These are phyloP conservation scores for Diadophis punctatus DNA, from an alignment of 2,113 vertebrate genomes.

Conservation along the genomic window DNA sequence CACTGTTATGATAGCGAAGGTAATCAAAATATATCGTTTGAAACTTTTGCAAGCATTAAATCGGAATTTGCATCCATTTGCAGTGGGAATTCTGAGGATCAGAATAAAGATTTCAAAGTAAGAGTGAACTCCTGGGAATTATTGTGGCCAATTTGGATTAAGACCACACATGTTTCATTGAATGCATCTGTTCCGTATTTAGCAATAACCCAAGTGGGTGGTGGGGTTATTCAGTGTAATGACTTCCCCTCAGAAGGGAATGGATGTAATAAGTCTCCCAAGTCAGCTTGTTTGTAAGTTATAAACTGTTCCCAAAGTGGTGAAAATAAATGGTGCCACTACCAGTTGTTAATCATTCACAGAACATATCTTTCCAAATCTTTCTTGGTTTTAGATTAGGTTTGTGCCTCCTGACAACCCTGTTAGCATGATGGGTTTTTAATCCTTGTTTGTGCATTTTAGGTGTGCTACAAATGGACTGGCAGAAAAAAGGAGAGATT, in stretches of 20 bases:
- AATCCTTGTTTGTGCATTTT: conserved; percentile 1
- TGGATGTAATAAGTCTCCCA: not conserved
- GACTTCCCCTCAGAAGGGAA: not conserved
- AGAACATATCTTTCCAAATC: conserved; percentile 18
- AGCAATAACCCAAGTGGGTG: not conserved
- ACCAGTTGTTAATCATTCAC: conserved; percentile 37
- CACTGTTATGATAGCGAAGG: not conserved
- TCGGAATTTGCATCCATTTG: not conserved
- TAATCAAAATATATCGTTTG: not conserved
- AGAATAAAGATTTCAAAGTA: not conserved
- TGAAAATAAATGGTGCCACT: conserved; percentile 24
- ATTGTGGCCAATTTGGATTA: not conserved
- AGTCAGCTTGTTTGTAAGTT: conserved; percentile 32
- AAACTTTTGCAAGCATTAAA: not conserved
- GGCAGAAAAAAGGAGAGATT: not conserved
- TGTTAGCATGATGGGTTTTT: not conserved
- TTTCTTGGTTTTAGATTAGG: conserved; percentile 5
- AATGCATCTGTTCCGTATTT: not conserved
- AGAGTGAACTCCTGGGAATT: not conserved
- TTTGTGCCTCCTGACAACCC: not conserved
- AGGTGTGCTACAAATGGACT: not conserved
- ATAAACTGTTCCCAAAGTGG: conserved; percentile 29
- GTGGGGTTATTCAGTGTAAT: not conserved
- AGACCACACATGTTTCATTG: not conserved
- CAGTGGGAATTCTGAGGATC: not conserved